Evolutionary conservation across 2,888 invertebrate species (phyloP), one percentile per base, ranked within the genome.

Genomic region (Bombyx huttoni): DNA sequence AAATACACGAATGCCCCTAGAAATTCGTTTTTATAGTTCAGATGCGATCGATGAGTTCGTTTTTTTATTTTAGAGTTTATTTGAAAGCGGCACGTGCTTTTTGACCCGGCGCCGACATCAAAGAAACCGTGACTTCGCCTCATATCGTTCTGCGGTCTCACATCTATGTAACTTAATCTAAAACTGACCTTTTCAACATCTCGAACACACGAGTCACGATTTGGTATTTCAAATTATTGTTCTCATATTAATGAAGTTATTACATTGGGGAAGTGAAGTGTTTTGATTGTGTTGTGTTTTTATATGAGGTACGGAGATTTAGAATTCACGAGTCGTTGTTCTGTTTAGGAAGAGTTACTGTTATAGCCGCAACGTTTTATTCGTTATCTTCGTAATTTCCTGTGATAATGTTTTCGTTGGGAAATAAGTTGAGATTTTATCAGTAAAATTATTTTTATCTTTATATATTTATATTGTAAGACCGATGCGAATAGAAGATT

Each of bases 21-120:
- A 0, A 7, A 40, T 10, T 40, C 8, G 12, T 10, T 40, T 1
- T 24, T 40, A 40, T 10, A 8, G 40, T 7, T 40, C 1, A 1
- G 2, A 40, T 40, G 40, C 9, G 40, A 10, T 10, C 0, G 40
- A 12, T 6, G 8, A 40, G 40, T 40, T 8, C 8, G 40, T 40
- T 40, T 24, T 24, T 24, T 40, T 40, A 40, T 40, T 40, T 40
- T 8, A 40, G 40, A 40, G 40, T 40, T 40, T 40, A 40, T 40
- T 7, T 40, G 40, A 40, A 40, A 40, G 40, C 40, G 40, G 40
- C 40, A 40, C 40, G 40, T 40, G 40, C 40, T 40, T 40, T 40
- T 12, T 40, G 40, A 40, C 40, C 64, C 52, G 58, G 59, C 52
- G 55, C 58, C 48, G 52, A 56, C 58, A 51, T 56, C 58, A 55